Evolutionary conservation across 1,140 invertebrate species (phyloP).

Genomic region (Octopus sinensis): DNA sequence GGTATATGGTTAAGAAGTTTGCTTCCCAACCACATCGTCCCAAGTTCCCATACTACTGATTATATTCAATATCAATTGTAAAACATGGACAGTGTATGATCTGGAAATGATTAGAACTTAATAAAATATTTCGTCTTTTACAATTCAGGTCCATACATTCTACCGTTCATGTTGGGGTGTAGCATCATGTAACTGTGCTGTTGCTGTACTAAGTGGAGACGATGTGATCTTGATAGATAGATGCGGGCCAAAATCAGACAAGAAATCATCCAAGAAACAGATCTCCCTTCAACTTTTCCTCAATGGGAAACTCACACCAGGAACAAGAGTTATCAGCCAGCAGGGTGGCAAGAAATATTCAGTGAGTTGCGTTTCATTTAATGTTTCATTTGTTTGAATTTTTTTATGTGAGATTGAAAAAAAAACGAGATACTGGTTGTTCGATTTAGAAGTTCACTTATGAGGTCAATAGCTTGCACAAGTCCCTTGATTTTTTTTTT

Average conservation of each 20-base stretch:
- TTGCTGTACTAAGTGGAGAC: slow-evolving; percentile 42
- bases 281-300: slow-evolving; percentile 27
- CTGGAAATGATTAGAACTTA: not conserved
- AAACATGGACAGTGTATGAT: not conserved
- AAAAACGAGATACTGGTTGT: too few relatives aligned
- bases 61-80: not conserved
- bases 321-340: slow-evolving; percentile 29
- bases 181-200: slow-evolving; percentile 48
- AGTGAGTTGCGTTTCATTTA: slow-evolving; percentile 9
- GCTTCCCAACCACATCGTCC: too few relatives aligned
- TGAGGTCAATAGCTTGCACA: not conserved
- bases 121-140: not conserved
- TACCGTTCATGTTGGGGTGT: slow-evolving; percentile 29
- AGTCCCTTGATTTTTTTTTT: not conserved
- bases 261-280: slow-evolving; percentile 2
- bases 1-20: too few relatives aligned
- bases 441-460: too few relatives aligned
- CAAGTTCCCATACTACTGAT: too few relatives aligned
- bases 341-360: slow-evolving; percentile 30
- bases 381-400: not conserved
- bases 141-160: slow-evolving; percentile 31
- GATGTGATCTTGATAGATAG: slow-evolving; percentile 47
- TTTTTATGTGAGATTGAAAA: not conserved
- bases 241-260: slow-evolving; percentile 25
- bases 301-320: slow-evolving; percentile 39